Evolutionary conservation across 2,888 invertebrate genomes (phyloP), one percentile per base, ranked within the genome.

Genomic region (Nemotelus pantherinus): DNA sequence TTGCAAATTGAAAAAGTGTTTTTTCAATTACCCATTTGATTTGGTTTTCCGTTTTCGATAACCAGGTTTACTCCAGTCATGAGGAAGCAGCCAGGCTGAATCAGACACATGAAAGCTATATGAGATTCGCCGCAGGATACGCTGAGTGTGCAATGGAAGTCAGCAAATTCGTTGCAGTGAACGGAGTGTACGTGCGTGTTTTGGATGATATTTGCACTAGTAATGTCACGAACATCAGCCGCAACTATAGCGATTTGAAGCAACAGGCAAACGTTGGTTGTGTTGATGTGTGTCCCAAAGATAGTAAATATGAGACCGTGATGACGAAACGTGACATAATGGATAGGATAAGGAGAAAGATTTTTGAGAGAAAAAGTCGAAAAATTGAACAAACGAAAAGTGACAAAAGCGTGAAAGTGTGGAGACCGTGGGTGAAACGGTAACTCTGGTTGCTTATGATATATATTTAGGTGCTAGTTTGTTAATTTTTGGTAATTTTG

Each of bases 271-370:
- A 41, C 39, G 55, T 55, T 55, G n/a, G 9, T 47, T 9, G 4
- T 39, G 6, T 53, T 3, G 9, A 9, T 10, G 41, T 43, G 10
- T 43, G 43, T 10, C 41, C 43, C 2, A 25, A 43, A 7, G 10
- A 47, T 3, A 48, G 25, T 39, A 9, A 2, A 7, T 25, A 47
- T 47, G 63, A 74, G 39, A 39, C 9, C 39, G 50, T 76, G 44
- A 3, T 76, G 4, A 76, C 60, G 10, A 76, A 76, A 45, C 76
- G 76, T n/a, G 76, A 48, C 25, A 76, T 76, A 50, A 39, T 76
- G 25, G 55, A 76, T 2, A 76, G 53, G 65, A 76, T 76, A 39
- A 10, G 76, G 43, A 39, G 55, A 25, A 76, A 76, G 44, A 76
- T 76, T 4, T 55, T 76, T 25, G 76, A 76, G 45, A 25, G 55